Conservation (phyloP, 2,113 vertebrate genomes). For the Pseudopipra pipra region DNA sequence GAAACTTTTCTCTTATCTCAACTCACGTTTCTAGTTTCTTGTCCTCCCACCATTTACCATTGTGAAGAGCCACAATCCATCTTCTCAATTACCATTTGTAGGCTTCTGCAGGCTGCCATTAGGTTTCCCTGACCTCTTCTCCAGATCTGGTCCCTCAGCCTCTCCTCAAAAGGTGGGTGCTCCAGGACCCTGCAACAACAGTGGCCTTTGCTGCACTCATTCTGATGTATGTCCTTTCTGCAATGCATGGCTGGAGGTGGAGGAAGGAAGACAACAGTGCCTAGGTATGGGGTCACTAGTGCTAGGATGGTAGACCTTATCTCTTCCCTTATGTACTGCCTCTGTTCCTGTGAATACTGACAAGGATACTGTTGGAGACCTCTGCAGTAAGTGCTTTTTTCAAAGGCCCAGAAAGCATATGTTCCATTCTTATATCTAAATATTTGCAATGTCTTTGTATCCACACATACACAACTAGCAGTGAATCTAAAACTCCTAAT, state of each 20-base stretch:
- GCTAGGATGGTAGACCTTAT: not conserved
- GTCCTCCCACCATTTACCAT: not conserved
- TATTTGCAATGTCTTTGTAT: not conserved
- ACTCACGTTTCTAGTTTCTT: not conserved
- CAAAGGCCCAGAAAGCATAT: not conserved
- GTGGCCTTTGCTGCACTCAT: not conserved
- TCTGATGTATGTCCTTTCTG: not conserved
- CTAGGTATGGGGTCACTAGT: not conserved
- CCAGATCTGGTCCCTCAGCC: not conserved
- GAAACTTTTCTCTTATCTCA: not conserved
- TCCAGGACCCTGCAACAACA: not conserved
- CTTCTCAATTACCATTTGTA: not conserved
- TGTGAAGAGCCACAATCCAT: not conserved
- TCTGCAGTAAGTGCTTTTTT: not conserved
- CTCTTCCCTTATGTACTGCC: not conserved
- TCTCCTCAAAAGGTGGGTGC: not conserved
- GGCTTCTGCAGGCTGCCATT: not conserved
- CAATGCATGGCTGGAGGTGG: not conserved
- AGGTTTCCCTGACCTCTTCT: not conserved
- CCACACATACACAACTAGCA: not conserved
- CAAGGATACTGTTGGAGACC: not conserved
- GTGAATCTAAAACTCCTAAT: not conserved
- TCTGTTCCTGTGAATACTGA: not conserved
- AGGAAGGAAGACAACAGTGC: fast-evolving
- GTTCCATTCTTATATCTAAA: not conserved